These are phyloP conservation scores for Hipparchia sbordonii DNA, from an alignment of 2,888 invertebrate genomes.

Conservation along the genomic window DNA sequence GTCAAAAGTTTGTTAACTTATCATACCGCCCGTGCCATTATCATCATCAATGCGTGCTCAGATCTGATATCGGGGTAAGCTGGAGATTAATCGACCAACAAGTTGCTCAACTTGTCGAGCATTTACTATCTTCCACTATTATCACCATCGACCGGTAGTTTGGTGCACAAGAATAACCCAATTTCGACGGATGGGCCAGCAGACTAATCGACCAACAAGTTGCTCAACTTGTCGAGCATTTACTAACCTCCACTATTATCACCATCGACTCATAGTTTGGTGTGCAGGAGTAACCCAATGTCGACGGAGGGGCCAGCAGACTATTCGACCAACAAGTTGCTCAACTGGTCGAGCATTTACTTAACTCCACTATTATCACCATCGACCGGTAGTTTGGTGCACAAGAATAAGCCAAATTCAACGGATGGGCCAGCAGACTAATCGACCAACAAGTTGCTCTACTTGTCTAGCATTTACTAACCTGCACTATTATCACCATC, in stretches of 20 bases:
- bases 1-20: no score
- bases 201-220: not conserved
- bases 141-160: conserved; percentile 67
- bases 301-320: conserved; percentile 66
- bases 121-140: conserved; percentile 61
- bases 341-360: no score
- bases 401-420: no score
- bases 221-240: not conserved
- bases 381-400: no score
- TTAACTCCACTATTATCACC: no score
- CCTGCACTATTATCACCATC: conserved; percentile 73
- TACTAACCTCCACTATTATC: conserved; percentile 64
- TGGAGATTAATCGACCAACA: no score
- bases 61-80: no score
- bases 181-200: conserved; percentile 70
- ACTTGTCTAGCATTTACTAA: conserved; percentile 21
- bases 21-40: no score
- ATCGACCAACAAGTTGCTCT: no score
- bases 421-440: no score
- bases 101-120: not conserved
- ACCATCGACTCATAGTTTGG: conserved; percentile 65
- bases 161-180: conserved; percentile 73
- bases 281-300: conserved; percentile 76
- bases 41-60: no score
- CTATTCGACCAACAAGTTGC: not conserved